Evolutionary conservation across 2,113 vertebrate genomes (phyloP).

Genomic region (Cryptoleucopteryx plumbea): DNA sequence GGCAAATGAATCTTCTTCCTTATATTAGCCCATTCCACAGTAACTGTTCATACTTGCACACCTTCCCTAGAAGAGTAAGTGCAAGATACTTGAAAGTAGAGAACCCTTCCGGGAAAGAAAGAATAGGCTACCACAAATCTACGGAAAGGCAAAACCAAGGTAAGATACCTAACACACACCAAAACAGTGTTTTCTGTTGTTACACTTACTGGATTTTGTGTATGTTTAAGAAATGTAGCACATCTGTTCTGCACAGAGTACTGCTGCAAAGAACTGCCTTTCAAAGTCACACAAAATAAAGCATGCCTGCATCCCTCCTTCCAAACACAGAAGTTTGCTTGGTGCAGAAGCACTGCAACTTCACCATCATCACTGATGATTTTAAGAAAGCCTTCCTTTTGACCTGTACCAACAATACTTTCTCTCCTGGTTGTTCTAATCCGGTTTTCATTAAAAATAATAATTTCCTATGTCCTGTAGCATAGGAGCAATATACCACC

Average conservation of each 20-base stretch:
- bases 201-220: not conserved
- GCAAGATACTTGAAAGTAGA: not conserved
- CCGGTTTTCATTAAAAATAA: not conserved
- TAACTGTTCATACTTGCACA: not conserved
- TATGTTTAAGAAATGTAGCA: not conserved
- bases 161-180: not conserved
- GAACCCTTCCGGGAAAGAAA: not conserved
- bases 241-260: not conserved
- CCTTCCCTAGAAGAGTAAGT: not conserved
- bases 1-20: not conserved
- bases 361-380: not conserved
- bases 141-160: not conserved
- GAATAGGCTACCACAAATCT: not conserved
- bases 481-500: not conserved
- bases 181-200: not conserved
- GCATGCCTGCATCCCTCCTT: not conserved
- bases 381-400: not conserved
- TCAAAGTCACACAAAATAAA: not conserved
- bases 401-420: not conserved
- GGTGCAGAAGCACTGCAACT: not conserved
- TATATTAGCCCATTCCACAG: not conserved
- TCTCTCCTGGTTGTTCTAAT: not conserved
- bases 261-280: not conserved
- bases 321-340: not conserved
- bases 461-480: not conserved